These are phyloP conservation scores for Aphaenogaster ashmeadi DNA, from an alignment of 1,140 invertebrate species.

Conservation along the genomic window DNA sequence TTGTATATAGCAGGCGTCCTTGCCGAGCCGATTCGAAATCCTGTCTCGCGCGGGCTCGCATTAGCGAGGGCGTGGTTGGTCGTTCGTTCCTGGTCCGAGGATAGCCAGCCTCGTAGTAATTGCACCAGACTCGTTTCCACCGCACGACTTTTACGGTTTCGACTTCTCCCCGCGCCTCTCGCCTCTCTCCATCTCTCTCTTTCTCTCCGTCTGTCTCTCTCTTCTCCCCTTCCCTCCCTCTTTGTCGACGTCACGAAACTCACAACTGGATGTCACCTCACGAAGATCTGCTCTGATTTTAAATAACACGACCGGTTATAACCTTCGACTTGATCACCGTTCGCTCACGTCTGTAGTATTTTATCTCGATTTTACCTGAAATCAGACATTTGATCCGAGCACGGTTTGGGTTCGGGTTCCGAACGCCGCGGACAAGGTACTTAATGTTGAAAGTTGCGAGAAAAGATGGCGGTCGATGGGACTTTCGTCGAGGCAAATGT, in stretches of 20 bases:
- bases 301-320: constrained; percentile 4
- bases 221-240: background rate
- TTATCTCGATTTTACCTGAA: constrained; percentile 19
- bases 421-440: background rate
- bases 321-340: constrained; percentile 1
- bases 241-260: constrained; percentile 6
- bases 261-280: constrained; percentile 23
- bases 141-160: constrained; percentile 68
- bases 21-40: constrained; percentile 82
- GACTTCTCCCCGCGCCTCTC: constrained; percentile 7
- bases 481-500: background rate
- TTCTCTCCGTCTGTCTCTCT: constrained; percentile 10
- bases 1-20: constrained; percentile 81
- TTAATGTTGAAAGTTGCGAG: constrained; percentile 17
- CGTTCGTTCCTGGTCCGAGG: constrained; percentile 79
- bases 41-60: constrained; percentile 76
- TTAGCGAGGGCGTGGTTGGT: constrained; percentile 83
- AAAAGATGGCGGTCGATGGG: background rate
- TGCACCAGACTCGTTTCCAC: constrained; percentile 73
- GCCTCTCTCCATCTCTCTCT: constrained; percentile 21
- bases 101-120: constrained; percentile 77
- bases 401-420: background rate
- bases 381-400: background rate
- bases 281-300: constrained; percentile 40
- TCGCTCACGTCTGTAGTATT: background rate